Conservation (phyloP, 1,140 invertebrate genomes). For the Danaus melanippus region DNA sequence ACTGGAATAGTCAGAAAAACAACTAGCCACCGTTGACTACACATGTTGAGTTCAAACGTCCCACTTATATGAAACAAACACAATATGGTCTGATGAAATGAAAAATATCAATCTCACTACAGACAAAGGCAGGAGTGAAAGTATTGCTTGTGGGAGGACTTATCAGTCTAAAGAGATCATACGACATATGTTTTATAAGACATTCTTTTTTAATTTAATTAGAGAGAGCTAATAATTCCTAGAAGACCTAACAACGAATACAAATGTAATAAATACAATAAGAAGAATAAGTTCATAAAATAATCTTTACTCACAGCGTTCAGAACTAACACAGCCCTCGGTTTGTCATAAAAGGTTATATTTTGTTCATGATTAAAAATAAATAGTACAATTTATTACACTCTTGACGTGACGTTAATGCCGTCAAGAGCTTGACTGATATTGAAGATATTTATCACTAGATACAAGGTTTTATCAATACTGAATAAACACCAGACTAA, state of each 20-base stretch:
- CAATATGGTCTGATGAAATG: too few species aligned
- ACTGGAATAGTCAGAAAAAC: too few species aligned
- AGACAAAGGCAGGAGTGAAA: constrained; percentile 32
- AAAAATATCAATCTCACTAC: too few species aligned
- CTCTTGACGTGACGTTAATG: constrained; percentile 11
- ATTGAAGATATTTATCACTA: too few species aligned
- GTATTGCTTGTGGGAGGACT: constrained; percentile 29
- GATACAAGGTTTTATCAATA: constrained; percentile 1
- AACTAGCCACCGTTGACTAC: too few species aligned
- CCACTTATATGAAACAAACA: too few species aligned
- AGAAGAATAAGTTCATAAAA: too few species aligned
- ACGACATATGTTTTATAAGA: constrained; percentile 23
- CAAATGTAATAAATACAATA: constrained; percentile 2
- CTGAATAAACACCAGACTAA: constrained; percentile 1
- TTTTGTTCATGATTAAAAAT: background rate
- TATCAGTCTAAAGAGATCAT: constrained; percentile 30
- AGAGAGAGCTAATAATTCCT: constrained; percentile 3
- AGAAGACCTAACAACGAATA: constrained; percentile 3
- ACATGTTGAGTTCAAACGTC: too few species aligned
- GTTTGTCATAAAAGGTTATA: background rate
- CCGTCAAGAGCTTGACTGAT: background rate
- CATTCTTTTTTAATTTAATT: background rate
- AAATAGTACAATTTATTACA: constrained; percentile 8
- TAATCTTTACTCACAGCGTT: too few species aligned
- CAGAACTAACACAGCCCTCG: too few species aligned